A percentile compares a stretch with the other conserved stretches of the same genome.
Conservation (phyloP, 2,797 vertebrate species). For the Diceros bicornis region DNA sequence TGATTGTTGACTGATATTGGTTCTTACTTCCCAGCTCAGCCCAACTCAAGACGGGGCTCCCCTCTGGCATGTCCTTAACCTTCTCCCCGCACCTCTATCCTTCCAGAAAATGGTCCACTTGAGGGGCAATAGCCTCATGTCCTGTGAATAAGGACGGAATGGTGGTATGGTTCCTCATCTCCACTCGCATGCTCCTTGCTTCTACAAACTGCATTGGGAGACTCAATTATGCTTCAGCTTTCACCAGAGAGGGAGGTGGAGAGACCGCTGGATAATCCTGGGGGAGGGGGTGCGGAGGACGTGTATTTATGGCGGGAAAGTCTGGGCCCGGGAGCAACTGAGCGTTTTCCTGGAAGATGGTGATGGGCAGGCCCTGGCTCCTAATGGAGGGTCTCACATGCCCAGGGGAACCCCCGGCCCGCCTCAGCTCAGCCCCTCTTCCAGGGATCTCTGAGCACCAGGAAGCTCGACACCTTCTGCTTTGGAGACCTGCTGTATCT, state of each 20-base stretch:
- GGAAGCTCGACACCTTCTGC: neutral
- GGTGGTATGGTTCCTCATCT: fast-evolving
- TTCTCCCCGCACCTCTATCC: neutral
- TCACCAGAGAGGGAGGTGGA: neutral
- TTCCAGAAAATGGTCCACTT: neutral
- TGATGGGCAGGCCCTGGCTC: neutral
- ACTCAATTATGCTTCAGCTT: neutral
- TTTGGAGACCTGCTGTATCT: neutral
- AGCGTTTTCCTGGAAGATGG: neutral
- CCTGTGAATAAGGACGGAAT: no score
- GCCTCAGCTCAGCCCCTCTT: neutral
- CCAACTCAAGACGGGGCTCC: neutral
- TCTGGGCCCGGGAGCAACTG: neutral
- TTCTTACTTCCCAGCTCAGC: neutral
- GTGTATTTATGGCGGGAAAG: neutral
- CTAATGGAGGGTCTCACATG: neutral
- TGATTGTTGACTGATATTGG: neutral
- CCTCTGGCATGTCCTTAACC: neutral
- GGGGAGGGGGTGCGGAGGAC: neutral
- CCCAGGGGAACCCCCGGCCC: neutral
- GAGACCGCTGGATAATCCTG: neutral
- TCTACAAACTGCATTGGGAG: neutral
- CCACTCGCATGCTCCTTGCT: no score
- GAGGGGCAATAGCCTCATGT: neutral
- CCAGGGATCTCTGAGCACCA: neutral